Conservation (phyloP, 2,113 vertebrate genomes). For the Dipodomys ordii region DNA sequence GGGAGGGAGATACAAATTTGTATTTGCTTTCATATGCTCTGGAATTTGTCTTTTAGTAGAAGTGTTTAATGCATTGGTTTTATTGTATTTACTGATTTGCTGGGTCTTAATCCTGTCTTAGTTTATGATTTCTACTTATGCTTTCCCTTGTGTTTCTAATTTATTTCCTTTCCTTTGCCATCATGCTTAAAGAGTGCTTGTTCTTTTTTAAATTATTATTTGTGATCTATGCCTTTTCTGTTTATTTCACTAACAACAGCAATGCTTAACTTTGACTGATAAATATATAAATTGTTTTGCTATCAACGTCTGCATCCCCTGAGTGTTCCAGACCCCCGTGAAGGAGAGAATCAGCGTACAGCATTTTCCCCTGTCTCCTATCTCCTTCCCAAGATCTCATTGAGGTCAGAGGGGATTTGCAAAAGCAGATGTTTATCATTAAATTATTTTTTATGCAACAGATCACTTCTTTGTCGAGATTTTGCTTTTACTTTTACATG, state of each 20-base stretch:
- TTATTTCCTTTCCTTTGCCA: neutral
- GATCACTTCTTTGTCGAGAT: neutral
- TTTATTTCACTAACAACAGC: neutral
- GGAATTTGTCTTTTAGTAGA: neutral
- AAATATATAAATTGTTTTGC: accelerated
- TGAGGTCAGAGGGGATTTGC: neutral
- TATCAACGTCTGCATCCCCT: neutral
- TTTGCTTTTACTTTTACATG: neutral
- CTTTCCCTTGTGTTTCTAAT: neutral
- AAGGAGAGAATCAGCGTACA: neutral
- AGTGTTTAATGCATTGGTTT: neutral
- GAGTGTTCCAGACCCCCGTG: neutral
- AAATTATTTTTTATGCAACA: neutral
- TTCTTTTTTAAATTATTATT: neutral
- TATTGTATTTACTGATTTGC: neutral
- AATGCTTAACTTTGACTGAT: neutral
- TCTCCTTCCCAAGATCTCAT: neutral
- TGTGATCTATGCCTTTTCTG: neutral
- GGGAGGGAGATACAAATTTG: neutral
- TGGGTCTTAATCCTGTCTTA: neutral
- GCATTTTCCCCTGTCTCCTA: neutral
- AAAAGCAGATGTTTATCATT: neutral
- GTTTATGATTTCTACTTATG: neutral
- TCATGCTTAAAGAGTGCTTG: neutral
- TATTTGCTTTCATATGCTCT: neutral